phyloP scores from a whole-genome alignment of 2,797 vertebrate species.

The Diceros bicornis region DNA sequence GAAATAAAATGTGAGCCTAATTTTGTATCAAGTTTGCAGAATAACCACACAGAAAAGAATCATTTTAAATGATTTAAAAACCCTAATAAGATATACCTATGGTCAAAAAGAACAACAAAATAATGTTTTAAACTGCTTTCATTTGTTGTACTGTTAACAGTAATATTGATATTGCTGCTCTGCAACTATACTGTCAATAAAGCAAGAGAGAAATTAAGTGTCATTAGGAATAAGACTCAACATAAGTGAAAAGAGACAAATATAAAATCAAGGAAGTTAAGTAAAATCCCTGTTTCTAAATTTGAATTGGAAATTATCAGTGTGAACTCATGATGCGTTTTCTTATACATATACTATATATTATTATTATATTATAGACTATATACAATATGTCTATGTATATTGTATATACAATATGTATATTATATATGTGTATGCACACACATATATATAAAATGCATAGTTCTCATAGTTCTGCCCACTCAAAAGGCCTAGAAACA shows the following conservation, averaged over 20 bases:
- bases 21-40: background rate
- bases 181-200: background rate
- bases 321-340: background rate
- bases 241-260: background rate
- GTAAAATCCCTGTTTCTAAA: background rate
- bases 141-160: background rate
- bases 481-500: background rate
- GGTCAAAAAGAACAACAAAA: slow-evolving; percentile 26
- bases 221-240: background rate
- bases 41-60: background rate
- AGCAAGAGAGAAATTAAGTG: background rate
- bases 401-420: background rate
- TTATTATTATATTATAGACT: background rate
- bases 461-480: background rate
- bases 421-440: background rate
- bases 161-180: background rate
- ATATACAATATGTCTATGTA: background rate
- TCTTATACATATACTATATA: background rate
- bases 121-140: background rate
- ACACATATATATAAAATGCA: background rate
- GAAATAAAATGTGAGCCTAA: background rate
- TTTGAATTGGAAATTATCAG: background rate
- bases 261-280: background rate
- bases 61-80: background rate
- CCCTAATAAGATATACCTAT: background rate